phyloP scores from a whole-genome alignment of 2,888 invertebrate species.

The Metalampra italica region DNA sequence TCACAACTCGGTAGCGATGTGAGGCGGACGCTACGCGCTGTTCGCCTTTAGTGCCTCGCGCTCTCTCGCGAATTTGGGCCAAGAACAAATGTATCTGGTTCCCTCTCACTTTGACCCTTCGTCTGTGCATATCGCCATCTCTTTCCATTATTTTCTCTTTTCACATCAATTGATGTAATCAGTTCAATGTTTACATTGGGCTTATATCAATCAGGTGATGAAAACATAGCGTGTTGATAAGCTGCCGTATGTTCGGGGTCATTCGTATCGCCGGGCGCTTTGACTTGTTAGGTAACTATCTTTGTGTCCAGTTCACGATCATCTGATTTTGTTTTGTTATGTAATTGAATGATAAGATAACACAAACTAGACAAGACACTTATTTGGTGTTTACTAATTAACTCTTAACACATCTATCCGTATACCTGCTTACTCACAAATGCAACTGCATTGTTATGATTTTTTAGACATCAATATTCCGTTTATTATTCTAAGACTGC shows the following conservation, averaged over 20 bases:
- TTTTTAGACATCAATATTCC: no score
- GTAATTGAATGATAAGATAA: neutral
- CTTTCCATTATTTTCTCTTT: conserved; percentile 37
- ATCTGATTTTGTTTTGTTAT: neutral
- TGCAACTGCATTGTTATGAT: no score
- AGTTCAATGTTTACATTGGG: conserved; percentile 66
- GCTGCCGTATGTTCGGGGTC: conserved; percentile 7
- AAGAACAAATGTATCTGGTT: conserved; percentile 40
- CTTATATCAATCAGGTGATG: conserved; percentile 32
- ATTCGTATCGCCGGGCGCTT: conserved; percentile 3
- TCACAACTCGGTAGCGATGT: conserved; percentile 76
- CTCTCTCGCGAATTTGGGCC: conserved; percentile 67
- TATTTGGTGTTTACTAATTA: no score
- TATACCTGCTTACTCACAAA: no score
- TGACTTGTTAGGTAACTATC: conserved; percentile 3
- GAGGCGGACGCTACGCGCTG: conserved; percentile 62
- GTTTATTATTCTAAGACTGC: no score
- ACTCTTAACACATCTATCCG: no score
- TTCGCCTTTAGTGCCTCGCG: conserved; percentile 43
- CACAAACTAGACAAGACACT: no score
- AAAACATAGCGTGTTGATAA: conserved; percentile 22
- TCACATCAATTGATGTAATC: conserved; percentile 53
- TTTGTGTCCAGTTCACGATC: neutral
- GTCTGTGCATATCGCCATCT: conserved; percentile 30
- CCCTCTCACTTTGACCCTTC: conserved; percentile 39